Evolutionary conservation across 2,113 vertebrate species (phyloP), one percentile per base, ranked within the genome.

Genomic region (Hiodon alosoides): DNA sequence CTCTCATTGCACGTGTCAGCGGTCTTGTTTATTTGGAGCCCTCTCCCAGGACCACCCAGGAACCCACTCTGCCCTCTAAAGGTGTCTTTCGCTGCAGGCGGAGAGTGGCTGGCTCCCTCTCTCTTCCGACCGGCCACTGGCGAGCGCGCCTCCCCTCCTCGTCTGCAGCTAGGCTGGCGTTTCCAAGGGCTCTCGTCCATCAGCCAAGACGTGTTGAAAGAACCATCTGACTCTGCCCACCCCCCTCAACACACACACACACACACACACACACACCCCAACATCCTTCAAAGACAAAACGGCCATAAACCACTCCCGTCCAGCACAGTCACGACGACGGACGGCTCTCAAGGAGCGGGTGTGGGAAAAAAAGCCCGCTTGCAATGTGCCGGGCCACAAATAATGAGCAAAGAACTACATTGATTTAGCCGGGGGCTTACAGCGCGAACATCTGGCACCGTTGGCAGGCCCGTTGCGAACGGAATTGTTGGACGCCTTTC

Each of bases 371-470:
- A 71, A 76, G 81, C 77, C 69, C 81, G 81, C 78, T 83, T 84
- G 84, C 76, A 94, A 93, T 94, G 93, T 94, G 93, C 93, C 92
- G 92, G 92, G 92, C 91, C 88, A 89, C 93, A 95, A 95, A 90
- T 97, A 98, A 97, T 95, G 93, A 97, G 94, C 91, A 93, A 89
- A 92, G 92, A 93, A 92, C 90, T 93, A 90, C 91, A 94, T 94
- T 94, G 93, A 94, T 95, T 95, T 96, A 95, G 96, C 95, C 95
- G 77, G 88, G 90, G 95, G 94, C 96, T 91, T 94, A 96, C 95
- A 95, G 94, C 95, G 93, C 92, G 93, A 97, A 98, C 96, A 98
- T 98, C 96, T 98, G 96, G 96, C 92, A 90, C 93, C 92, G 92
- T 97, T 99, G 97, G 97, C 96, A 98, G 91, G 85, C 90, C 89